phyloP scores from a whole-genome alignment of 2,113 vertebrate genomes.

The Gopherus flavomarginatus region DNA sequence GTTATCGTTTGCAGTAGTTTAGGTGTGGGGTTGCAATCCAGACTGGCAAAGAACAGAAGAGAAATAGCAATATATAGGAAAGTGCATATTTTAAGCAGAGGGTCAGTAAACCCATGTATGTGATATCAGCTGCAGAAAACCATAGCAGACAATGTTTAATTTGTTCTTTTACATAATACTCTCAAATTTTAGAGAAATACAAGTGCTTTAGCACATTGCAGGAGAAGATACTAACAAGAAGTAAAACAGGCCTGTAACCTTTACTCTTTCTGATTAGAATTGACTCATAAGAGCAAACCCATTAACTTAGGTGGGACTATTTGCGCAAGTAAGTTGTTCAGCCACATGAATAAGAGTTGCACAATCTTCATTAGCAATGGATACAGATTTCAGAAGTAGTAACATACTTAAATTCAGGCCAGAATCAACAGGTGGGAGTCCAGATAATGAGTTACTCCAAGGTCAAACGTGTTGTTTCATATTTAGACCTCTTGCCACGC shows the following conservation, averaged over 20 bases:
- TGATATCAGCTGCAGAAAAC: conserved; percentile 22
- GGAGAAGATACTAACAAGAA: conserved; percentile 24
- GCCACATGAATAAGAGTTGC: neutral
- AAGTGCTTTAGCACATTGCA: neutral
- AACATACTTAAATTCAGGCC: neutral
- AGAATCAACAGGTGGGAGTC: conserved; percentile 28
- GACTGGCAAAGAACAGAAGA: neutral
- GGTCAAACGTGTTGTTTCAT: neutral
- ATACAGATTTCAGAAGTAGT: conserved; percentile 4
- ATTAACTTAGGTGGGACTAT: neutral
- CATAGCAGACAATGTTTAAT: neutral
- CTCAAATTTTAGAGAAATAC: conserved; percentile 7
- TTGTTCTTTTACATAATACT: neutral
- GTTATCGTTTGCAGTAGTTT: conserved; percentile 20
- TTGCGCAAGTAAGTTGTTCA: neutral
- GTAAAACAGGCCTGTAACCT: neutral
- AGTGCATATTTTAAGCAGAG: neutral
- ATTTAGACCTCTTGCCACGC: neutral
- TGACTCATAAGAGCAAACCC: neutral
- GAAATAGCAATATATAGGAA: neutral
- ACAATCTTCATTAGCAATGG: conserved; percentile 41
- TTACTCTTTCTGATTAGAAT: neutral
- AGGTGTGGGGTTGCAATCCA: neutral
- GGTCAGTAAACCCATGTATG: neutral
- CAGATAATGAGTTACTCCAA: neutral